These are phyloP conservation scores for Aleiodes leptofemur DNA, from an alignment of 2,888 invertebrate genomes.

Conservation along the genomic window DNA sequence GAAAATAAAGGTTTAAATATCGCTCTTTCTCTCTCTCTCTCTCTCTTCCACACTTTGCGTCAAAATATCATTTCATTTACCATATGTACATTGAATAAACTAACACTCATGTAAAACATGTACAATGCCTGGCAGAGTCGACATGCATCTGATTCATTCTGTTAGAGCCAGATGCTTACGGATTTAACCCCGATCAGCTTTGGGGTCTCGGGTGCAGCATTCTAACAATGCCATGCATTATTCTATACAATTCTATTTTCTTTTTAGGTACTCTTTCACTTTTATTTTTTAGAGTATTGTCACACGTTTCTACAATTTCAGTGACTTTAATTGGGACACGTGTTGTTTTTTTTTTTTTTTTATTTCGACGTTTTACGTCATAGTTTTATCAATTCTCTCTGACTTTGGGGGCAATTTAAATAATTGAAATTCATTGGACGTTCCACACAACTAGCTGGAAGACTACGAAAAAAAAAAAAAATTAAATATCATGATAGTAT, in stretches of 20 bases:
- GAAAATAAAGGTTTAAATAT: too few species aligned
- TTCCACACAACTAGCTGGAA: too few species aligned
- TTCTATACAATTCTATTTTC: not conserved
- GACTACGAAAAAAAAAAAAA: too few species aligned
- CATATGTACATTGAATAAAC: not conserved
- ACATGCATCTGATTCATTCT: conserved; percentile 8
- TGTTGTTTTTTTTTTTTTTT: too few species aligned
- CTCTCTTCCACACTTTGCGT: too few species aligned
- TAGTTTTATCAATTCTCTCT: too few species aligned
- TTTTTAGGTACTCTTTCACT: not conserved
- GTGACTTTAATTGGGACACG: not conserved
- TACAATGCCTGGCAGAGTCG: not conserved
- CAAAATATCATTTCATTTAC: conserved; percentile 1
- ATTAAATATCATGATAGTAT: too few species aligned
- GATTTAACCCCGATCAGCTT: conserved; percentile 30
- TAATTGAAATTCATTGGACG: too few species aligned
- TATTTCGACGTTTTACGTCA: too few species aligned
- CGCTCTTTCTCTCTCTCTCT: too few species aligned
- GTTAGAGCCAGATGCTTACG: conserved; percentile 28
- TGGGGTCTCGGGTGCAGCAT: conserved; percentile 14
- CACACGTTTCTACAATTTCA: conserved; percentile 9
- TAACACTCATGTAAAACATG: conserved; percentile 14
- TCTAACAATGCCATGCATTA: conserved; percentile 17
- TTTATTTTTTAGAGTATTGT: not conserved
- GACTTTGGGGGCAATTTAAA: too few species aligned